Conservation (phyloP, 37 sponge, comb jelly and placozoan genomes). For the Tethya wilhelma region DNA sequence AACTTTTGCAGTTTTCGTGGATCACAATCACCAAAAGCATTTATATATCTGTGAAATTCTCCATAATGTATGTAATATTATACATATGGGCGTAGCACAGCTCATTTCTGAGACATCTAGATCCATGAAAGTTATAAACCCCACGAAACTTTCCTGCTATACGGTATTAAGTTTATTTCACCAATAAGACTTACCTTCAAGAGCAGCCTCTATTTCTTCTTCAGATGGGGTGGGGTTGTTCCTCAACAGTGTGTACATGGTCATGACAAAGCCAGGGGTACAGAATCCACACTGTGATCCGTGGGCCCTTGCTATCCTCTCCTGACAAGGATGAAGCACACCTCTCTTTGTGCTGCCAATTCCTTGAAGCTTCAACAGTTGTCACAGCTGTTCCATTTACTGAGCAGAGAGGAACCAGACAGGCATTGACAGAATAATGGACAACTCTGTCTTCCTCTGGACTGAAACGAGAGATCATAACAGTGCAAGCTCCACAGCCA, state of each 20-base stretch:
- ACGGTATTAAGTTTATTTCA: no score
- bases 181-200: no score
- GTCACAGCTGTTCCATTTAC: slow-evolving; percentile 85
- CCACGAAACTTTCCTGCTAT: no score
- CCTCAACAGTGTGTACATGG: slow-evolving; percentile 91
- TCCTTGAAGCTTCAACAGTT: slow-evolving; percentile 92
- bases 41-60: no score
- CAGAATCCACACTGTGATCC: slow-evolving; percentile 96
- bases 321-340: slow-evolving; percentile 87
- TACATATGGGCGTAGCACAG: no score
- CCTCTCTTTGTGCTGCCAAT: slow-evolving; percentile 66
- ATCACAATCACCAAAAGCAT: no score
- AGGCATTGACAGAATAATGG: slow-evolving; percentile 83
- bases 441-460: slow-evolving; percentile 22
- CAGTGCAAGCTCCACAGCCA: slow-evolving; percentile 95
- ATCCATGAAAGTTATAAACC: no score
- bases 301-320: slow-evolving; percentile 82
- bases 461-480: slow-evolving; percentile 82
- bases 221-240: slow-evolving; percentile 76
- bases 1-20: no score
- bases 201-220: slow-evolving; percentile 78
- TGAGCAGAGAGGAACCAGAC: slow-evolving; percentile 81
- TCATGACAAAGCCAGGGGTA: slow-evolving; percentile 94
- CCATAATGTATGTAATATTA: no score
- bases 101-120: no score